Base-by-base conservation (phyloP, 92 coral and sea anemone genomes). In the Palythoa heliodiscus region DNA sequence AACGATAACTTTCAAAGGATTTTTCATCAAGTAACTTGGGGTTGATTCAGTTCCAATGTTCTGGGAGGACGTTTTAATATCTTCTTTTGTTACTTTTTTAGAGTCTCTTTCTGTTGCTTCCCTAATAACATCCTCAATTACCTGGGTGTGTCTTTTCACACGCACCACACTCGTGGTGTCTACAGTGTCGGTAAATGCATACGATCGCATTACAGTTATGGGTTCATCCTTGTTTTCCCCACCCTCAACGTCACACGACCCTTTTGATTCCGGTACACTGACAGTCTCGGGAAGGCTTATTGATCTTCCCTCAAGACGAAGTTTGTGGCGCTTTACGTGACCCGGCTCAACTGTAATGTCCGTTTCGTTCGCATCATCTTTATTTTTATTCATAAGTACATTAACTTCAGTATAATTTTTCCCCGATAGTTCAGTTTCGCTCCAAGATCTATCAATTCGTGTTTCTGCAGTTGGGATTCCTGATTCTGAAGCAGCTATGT, bases 161-260 rank as follows among this genome's bases (percentile, higher is more conserved):
- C 86, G 91, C 53, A 94, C 95, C 67, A 94, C 91, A 52, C 98
- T 92, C 17, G 95, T 86, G 7, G 95, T 92, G 53, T 94, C 98
- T 13, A 94, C 93, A 35, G 84, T 86, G 16, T 48, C 29, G 13
- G 55, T 58, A 16, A 20, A 11, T 67, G 47, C 60, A 11, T 14
- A 3, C 39, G 47, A 69, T 69, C 43, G 73, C 47, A 11, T 25
- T 69, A 29, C 14, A 29, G 73, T 29, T 54, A 24, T 77, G 22
- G 25, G 50, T 55, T 58, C 47, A 11, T 15, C 24, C 16, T 9
- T 55, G 82, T 77, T 52, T 29, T 47, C 52, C 11, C 13, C 71
- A 11, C 3, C 37, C 17, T 55, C 72, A 12, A 23, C 25, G 24
- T 20, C 71, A 52, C 83, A 40, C 37, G 11, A 39, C 14, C 75